These are phyloP conservation scores for Agrochola lychnidis DNA, from an alignment of 2,888 invertebrate species.

Conservation along the genomic window DNA sequence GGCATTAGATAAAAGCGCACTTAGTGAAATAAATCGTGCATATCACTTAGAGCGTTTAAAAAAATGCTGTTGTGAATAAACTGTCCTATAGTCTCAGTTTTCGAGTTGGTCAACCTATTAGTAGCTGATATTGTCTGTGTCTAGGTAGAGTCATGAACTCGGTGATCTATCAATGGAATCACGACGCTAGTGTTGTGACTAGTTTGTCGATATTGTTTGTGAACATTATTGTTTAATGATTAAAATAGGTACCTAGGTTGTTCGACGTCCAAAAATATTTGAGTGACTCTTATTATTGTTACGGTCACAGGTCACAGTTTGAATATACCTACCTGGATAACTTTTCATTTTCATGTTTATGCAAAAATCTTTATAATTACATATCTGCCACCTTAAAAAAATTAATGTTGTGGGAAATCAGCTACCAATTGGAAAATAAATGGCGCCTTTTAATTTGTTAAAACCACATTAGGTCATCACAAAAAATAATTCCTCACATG, in stretches of 20 bases:
- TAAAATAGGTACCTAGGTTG: no score
- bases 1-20: neutral
- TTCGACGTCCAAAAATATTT: neutral
- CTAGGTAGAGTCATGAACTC: constrained; percentile 53
- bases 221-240: neutral
- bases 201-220: constrained; percentile 6
- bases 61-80: neutral
- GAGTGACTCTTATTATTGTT: neutral
- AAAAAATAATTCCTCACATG: neutral
- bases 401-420: neutral
- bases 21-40: neutral
- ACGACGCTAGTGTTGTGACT: constrained; percentile 51
- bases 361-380: neutral
- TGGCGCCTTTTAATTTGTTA: no score
- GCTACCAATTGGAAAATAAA: neutral
- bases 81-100: constrained; percentile 19
- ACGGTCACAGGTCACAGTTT: no score
- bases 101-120: constrained; percentile 7
- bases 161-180: constrained; percentile 57
- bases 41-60: no score
- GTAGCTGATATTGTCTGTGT: constrained; percentile 34
- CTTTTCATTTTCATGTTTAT: neutral
- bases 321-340: neutral
- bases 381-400: neutral
- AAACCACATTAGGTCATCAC: no score